Conservation (phyloP, 2,113 vertebrate species). For the Microtus oregoni region DNA sequence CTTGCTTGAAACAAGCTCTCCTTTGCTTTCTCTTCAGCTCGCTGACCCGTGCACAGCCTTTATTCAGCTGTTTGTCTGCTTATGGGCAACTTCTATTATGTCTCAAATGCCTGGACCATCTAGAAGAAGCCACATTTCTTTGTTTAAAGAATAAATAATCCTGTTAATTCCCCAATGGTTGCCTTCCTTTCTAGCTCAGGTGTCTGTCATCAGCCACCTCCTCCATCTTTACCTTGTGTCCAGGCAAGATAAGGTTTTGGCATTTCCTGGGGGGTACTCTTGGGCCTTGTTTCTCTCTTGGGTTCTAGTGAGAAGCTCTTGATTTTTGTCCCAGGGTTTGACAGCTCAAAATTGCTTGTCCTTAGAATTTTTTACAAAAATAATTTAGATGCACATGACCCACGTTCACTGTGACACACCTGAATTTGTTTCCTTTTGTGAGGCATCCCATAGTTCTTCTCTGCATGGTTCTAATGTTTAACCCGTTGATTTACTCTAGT, state of each 20-base stretch:
- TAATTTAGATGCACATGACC: background rate
- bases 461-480: background rate
- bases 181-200: conserved; percentile 53
- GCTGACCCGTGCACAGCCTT: background rate
- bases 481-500: background rate
- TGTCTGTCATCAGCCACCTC: conserved; percentile 56
- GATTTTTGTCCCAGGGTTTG: conserved; percentile 17
- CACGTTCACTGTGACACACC: background rate
- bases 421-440: background rate
- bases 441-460: background rate
- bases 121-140: conserved; percentile 28
- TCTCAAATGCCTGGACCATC: background rate
- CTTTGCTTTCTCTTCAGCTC: background rate
- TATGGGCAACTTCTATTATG: background rate
- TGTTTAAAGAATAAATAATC: conserved; percentile 55
- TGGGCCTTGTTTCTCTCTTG: background rate
- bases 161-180: background rate
- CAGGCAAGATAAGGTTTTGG: conserved; percentile 66
- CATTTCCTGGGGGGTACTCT: background rate
- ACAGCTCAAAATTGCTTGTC: background rate
- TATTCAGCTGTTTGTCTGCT: background rate
- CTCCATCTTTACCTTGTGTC: conserved; percentile 67
- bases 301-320: conserved; percentile 37
- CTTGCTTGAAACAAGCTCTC: background rate
- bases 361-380: background rate